A percentile compares a stretch with the other conserved stretches of the same genome.
phyloP scores from a whole-genome alignment of 2,113 vertebrate genomes.

The Plectropomus leopardus region DNA sequence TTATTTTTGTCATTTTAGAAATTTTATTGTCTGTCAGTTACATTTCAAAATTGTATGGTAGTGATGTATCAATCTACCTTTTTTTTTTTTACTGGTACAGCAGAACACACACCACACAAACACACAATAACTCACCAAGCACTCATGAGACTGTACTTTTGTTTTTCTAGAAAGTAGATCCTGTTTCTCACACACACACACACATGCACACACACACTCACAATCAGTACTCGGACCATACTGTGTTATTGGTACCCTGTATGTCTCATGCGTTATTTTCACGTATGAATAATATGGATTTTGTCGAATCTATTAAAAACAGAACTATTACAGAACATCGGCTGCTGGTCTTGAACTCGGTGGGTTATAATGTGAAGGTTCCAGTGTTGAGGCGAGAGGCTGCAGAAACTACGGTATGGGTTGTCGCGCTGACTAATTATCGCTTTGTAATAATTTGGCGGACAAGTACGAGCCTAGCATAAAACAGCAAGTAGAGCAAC shows the following conservation, averaged over 20 bases:
- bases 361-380: conserved; percentile 12
- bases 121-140: conserved; percentile 35
- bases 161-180: conserved; percentile 46
- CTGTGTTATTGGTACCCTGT: conserved; percentile 71
- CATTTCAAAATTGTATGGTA: conserved; percentile 69
- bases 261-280: conserved; percentile 65
- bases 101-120: conserved; percentile 36
- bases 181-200: too few relatives aligned
- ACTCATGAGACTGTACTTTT: conserved; percentile 42
- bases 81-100: conserved; percentile 56
- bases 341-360: conserved; percentile 14
- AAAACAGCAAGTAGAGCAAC: background rate
- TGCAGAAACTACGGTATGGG: background rate
- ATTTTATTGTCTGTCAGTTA: conserved; percentile 71
- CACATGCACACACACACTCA: conserved; percentile 16
- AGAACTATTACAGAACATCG: conserved; percentile 34
- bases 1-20: conserved; percentile 71
- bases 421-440: conserved; percentile 3
- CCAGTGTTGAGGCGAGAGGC: conserved; percentile 40
- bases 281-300: conserved; percentile 70
- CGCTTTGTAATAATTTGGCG: background rate
- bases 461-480: background rate
- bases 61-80: conserved; percentile 54
- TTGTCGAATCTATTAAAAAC: conserved; percentile 77
- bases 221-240: conserved; percentile 60